Evolutionary conservation across 2,888 invertebrate species (phyloP), one percentile per base, ranked within the genome.

Genomic region (Entomobrya proxima): DNA sequence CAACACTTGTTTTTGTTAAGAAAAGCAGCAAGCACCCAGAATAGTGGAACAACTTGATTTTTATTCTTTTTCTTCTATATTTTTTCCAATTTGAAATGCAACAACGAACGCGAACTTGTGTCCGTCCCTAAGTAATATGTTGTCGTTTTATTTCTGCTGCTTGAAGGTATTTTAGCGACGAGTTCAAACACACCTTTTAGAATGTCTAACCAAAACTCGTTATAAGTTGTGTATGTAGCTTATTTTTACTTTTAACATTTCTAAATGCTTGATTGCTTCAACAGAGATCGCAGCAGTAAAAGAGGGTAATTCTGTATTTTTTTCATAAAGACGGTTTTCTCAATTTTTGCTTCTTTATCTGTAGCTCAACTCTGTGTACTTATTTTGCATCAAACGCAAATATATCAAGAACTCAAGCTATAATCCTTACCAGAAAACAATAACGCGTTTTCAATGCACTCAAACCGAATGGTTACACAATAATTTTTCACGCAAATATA

Each of bases 301-400:
- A n/a, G 69, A 77, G 83, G 83, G 83, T 77, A 77, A 77, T 84
- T 84, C 69, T 83, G 64, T 64, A 82, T 18, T 82, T 69, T 44
- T 79, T 58, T 35, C 76, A n/a, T 55, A 55, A 55, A 6, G 35
- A 18, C 11, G 11, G 55, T 55, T 80, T 32, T 81, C 81, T 52
- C 80, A 76, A 27, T 37, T 27, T 79, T 58, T 72, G 13, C 58
- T 58, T 79, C 44, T 58, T n/a, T 40, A 18, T 15, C 47, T 79
- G 76, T 35, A 32, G 37, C 67, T 44, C 15, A 44, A 44, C n/a
- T 15, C 15, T 24, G 9, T 44, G 15, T 44, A 40, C 35, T 47
- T 74, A 30, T 30, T 50, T 74, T 47, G 15, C 27, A 40, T 27
- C n/a, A 6, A 72, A n/a, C 47, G 24, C 72, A 67, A 67, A 58